Conservation (phyloP, 2,888 invertebrate genomes). For the Mycogona germanica region DNA sequence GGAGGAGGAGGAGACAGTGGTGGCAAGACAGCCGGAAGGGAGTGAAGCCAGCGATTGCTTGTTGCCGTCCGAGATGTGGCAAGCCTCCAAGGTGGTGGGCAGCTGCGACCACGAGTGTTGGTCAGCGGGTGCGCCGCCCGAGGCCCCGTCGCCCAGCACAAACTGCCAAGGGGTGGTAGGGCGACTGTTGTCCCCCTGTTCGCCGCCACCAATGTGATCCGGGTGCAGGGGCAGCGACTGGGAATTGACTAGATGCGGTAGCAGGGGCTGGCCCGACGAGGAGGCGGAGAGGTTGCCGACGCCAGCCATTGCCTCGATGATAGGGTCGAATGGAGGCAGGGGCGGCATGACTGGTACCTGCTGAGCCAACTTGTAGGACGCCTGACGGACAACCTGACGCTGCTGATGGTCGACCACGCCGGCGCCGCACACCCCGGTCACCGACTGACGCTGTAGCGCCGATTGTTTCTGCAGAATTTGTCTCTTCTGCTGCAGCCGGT, state of each 20-base stretch:
- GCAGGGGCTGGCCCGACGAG: background rate
- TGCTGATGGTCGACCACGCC: slow-evolving; percentile 16
- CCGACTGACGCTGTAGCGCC: slow-evolving; percentile 47
- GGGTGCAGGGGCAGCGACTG: background rate
- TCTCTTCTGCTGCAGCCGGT: slow-evolving; percentile 68
- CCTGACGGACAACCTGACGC: slow-evolving; percentile 67
- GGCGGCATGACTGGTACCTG: slow-evolving; percentile 69
- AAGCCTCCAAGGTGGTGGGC: slow-evolving; percentile 46
- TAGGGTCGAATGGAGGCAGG: no score
- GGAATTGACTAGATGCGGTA: background rate
- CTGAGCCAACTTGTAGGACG: slow-evolving; percentile 77
- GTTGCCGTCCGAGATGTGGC: slow-evolving; percentile 35
- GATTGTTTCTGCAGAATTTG: slow-evolving; percentile 68
- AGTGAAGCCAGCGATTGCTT: no score
- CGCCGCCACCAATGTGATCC: background rate
- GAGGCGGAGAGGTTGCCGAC: background rate
- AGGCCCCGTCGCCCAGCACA: background rate
- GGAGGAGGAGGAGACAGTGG: background rate
- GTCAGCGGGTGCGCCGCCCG: background rate
- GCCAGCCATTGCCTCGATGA: no score
- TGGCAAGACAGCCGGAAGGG: no score
- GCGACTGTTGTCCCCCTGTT: background rate
- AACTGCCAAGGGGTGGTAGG: slow-evolving; percentile 13
- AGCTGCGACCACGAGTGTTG: slow-evolving; percentile 43
- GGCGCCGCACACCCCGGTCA: no score